Conservation (phyloP, 2,888 invertebrate species). For the Craniophora ligustri region DNA sequence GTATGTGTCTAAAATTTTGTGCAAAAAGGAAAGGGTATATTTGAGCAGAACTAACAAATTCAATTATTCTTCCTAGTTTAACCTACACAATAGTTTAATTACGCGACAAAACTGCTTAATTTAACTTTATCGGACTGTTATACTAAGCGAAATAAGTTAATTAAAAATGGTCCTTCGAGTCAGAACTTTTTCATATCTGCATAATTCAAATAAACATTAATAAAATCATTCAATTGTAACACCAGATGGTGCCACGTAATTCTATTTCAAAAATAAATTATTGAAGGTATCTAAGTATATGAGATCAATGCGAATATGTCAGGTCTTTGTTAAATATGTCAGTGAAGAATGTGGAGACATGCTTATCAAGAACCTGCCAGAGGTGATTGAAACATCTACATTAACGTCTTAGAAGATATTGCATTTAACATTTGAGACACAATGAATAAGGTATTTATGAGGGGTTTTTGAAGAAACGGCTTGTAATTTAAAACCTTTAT, state of each 20-base stretch:
- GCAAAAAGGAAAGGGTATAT: too few species aligned
- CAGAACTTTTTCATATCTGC: background rate
- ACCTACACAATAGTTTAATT: too few species aligned
- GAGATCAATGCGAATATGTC: constrained; percentile 8
- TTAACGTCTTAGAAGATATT: constrained; percentile 24
- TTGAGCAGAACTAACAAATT: too few species aligned
- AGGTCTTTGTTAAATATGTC: constrained; percentile 6
- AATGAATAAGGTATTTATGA: constrained; percentile 6
- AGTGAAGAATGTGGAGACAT: constrained; percentile 10
- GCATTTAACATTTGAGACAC: constrained; percentile 29
- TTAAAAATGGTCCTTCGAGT: background rate
- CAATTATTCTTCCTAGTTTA: too few species aligned
- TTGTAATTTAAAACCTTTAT: background rate
- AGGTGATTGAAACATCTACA: constrained; percentile 28
- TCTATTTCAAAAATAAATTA: constrained; percentile 1
- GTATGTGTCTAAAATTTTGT: too few species aligned
- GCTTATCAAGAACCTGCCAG: constrained; percentile 31
- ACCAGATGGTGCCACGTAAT: constrained; percentile 1
- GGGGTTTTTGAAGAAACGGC: background rate
- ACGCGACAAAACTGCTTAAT: too few species aligned
- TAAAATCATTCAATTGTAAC: background rate
- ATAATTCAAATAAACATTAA: background rate
- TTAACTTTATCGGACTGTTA: too few species aligned
- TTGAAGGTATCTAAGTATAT: constrained; percentile 1
- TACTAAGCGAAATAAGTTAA: too few species aligned